phyloP scores from a whole-genome alignment of 1,140 invertebrate species.

The Tribolium madens region DNA sequence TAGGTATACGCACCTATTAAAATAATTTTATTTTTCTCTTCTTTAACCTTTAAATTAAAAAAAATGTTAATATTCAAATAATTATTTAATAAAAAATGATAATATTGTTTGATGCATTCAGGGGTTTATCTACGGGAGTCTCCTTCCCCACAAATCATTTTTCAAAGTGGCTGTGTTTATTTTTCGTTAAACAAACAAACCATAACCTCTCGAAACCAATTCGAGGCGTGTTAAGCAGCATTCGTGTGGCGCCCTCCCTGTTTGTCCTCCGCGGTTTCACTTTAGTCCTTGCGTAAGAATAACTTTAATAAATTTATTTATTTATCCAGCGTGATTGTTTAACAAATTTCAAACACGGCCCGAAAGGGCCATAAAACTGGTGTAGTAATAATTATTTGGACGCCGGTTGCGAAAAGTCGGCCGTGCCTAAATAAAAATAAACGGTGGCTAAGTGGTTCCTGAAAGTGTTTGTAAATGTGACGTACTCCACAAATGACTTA shows the following conservation, averaged over 20 bases:
- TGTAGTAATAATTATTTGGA: conserved; percentile 30
- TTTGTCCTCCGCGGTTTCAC: conserved; percentile 9
- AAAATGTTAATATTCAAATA: no score
- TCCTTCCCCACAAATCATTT: neutral
- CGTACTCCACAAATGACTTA: conserved; percentile 35
- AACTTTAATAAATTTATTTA: conserved; percentile 30
- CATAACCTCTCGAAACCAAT: neutral
- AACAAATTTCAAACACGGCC: conserved; percentile 25
- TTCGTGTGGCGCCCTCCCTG: neutral
- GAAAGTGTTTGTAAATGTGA: conserved; percentile 41
- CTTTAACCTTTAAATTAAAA: no score
- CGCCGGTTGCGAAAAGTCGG: conserved; percentile 1
- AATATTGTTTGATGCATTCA: no score
- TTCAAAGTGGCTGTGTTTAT: neutral
- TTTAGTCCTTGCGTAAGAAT: neutral
- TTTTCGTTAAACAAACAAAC: neutral
- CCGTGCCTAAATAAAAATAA: conserved; percentile 39
- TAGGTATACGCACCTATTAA: no score
- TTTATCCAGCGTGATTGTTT: conserved; percentile 26
- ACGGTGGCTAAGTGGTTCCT: conserved; percentile 40
- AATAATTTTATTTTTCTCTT: no score
- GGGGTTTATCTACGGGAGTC: neutral
- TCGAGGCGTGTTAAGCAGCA: neutral
- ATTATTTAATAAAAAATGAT: no score
- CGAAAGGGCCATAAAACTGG: conserved; percentile 30